A percentile compares a stretch with the other conserved stretches of the same genome.
Conservation (phyloP, 2,113 vertebrate genomes). For the Trochalopteron elliotii region DNA sequence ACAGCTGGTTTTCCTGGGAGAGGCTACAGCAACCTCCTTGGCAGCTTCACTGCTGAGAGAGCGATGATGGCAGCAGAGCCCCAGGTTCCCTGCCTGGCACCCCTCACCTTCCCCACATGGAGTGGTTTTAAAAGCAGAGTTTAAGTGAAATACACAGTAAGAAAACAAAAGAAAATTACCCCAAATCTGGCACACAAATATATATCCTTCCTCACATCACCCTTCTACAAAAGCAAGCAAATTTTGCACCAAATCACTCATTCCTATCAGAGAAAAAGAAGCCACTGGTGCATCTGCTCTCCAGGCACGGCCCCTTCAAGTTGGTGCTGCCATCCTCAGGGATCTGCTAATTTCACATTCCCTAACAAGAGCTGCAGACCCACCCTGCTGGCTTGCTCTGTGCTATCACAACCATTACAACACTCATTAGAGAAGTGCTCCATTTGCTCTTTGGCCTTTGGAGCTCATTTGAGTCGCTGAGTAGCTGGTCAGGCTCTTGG, state of each 20-base stretch:
- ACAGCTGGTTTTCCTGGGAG: not conserved
- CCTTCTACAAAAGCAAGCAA: not conserved
- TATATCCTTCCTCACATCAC: not conserved
- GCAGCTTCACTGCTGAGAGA: not conserved
- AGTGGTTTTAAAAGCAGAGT: not conserved
- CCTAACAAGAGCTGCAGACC: not conserved
- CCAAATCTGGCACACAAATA: not conserved
- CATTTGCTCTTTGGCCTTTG: not conserved
- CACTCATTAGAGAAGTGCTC: slow-evolving; percentile 24
- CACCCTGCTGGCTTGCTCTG: not conserved
- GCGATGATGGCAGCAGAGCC: not conserved
- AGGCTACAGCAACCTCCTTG: not conserved
- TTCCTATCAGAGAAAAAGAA: not conserved
- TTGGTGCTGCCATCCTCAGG: not conserved
- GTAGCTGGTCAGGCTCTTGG: not conserved
- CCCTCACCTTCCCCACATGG: fast-evolving
- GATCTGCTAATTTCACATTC: not conserved
- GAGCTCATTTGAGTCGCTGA: not conserved
- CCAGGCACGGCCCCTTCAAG: not conserved
- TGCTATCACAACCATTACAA: slow-evolving; percentile 12
- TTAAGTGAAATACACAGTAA: not conserved
- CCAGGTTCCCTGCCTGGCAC: not conserved
- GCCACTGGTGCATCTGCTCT: not conserved
- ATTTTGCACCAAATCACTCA: not conserved
- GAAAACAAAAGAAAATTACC: not conserved